Evolutionary conservation across 2,113 vertebrate genomes (phyloP).

Genomic region (Caretta caretta): DNA sequence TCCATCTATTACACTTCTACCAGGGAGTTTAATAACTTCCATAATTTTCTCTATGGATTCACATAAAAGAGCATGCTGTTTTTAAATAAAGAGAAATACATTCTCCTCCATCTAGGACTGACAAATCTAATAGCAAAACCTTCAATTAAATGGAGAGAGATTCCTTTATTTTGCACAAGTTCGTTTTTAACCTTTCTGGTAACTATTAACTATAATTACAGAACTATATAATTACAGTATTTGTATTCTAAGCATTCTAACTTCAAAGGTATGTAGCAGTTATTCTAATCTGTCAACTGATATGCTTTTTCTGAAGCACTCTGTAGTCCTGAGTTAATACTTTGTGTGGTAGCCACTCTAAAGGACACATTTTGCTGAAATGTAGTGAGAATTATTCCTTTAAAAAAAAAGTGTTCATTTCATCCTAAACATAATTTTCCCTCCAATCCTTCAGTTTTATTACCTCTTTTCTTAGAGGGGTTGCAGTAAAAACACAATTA

Average conservation of each 20-base stretch:
- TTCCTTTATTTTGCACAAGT: slow-evolving; percentile 12
- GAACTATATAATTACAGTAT: background rate
- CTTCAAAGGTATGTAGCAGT: background rate
- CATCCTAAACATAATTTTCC: background rate
- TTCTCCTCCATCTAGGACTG: slow-evolving; percentile 21
- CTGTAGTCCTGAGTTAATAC: background rate
- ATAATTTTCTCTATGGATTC: slow-evolving; percentile 60
- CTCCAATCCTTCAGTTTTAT: background rate
- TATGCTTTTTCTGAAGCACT: background rate
- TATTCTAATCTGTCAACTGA: background rate
- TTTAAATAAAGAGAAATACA: slow-evolving; percentile 40
- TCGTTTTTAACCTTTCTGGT: slow-evolving; percentile 47
- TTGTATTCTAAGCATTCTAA: slow-evolving; percentile 27
- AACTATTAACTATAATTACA: slow-evolving; percentile 48
- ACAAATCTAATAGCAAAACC: slow-evolving; percentile 37
- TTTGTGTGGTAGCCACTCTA: background rate
- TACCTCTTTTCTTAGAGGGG: background rate
- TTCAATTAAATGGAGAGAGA: slow-evolving; percentile 3
- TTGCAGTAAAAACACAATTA: background rate
- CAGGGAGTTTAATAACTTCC: slow-evolving; percentile 43
- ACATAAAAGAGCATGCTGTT: slow-evolving; percentile 38
- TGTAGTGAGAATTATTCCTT: background rate
- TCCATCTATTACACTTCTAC: slow-evolving; percentile 19
- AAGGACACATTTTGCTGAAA: background rate
- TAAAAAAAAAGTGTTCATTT: background rate